Percentiles rank a stretch among this genome's conserved stretches.
Conservation (phyloP, 2,113 vertebrate genomes). For the Ceyx cyanopectus region DNA sequence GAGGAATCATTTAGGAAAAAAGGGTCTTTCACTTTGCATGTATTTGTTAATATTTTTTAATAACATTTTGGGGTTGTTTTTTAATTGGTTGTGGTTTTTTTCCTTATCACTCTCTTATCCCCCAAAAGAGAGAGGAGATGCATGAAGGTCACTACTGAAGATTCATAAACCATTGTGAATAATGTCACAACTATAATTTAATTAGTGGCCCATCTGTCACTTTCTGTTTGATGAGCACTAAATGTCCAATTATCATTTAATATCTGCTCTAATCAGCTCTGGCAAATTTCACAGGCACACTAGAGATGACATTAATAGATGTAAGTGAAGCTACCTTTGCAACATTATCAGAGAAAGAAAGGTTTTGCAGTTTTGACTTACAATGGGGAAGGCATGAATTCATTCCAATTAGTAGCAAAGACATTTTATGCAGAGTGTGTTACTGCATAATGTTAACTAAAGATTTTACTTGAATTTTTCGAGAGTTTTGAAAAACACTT, state of each 20-base stretch:
- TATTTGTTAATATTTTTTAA: constrained; percentile 48
- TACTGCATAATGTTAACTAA: not conserved
- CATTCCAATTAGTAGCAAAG: constrained; percentile 66
- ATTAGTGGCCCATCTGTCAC: constrained; percentile 99
- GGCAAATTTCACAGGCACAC: constrained; percentile 92
- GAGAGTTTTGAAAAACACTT: not conserved
- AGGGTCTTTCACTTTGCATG: too few species aligned
- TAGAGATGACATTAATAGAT: constrained; percentile 87
- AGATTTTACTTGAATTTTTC: constrained; percentile 7
- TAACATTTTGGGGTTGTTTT: not conserved
- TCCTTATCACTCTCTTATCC: constrained; percentile 15
- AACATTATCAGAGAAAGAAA: constrained; percentile 68
- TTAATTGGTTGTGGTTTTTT: not conserved
- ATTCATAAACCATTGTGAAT: constrained; percentile 86
- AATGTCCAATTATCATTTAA: constrained; percentile 99
- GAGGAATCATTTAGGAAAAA: not conserved
- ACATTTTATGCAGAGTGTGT: constrained; percentile 11
- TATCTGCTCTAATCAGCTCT: constrained; percentile 99
- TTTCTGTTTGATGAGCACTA: constrained; percentile 97
- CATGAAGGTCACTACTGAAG: constrained; percentile 91
- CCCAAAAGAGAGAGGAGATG: constrained; percentile 68
- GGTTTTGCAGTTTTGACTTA: constrained; percentile 65
- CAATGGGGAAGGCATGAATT: constrained; percentile 65
- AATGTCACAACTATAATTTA: constrained; percentile 98
- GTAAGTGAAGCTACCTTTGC: constrained; percentile 79